These are phyloP conservation scores for Yasuhikotakia modesta DNA, from an alignment of 2,797 vertebrate species.

Conservation along the genomic window DNA sequence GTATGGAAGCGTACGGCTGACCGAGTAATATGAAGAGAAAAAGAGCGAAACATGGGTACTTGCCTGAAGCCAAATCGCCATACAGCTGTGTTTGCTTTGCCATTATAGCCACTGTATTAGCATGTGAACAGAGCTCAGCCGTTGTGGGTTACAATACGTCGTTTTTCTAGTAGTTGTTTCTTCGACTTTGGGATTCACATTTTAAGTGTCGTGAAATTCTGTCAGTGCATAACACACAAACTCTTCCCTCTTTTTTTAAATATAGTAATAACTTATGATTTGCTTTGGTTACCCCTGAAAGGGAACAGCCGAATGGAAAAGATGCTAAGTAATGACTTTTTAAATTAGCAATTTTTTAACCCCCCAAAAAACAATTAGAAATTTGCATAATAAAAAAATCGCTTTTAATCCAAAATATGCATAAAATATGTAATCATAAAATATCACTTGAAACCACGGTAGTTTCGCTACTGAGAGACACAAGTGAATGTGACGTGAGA, in stretches of 20 bases:
- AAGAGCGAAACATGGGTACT: neutral
- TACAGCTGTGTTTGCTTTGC: conserved; percentile 70
- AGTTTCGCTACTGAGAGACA: neutral
- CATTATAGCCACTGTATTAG: conserved; percentile 70
- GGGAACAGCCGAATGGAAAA: no score
- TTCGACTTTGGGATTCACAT: conserved; percentile 64
- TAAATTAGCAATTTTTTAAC: no score
- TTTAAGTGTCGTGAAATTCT: conserved; percentile 76
- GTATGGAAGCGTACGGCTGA: neutral
- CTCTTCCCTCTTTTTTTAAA: conserved; percentile 72
- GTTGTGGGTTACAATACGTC: conserved; percentile 63
- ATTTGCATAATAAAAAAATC: neutral
- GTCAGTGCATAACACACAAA: conserved; percentile 74
- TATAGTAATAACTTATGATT: conserved; percentile 44
- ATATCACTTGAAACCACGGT: neutral
- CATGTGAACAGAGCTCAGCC: conserved; percentile 65
- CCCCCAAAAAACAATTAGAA: no score
- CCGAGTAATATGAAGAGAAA: neutral
- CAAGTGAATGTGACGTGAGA: neutral
- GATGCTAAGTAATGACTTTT: no score
- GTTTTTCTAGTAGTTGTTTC: conserved; percentile 58
- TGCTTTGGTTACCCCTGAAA: no score
- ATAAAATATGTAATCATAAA: neutral
- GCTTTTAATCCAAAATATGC: conserved; percentile 1
- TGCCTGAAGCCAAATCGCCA: conserved; percentile 51